Evolutionary conservation across 1,140 invertebrate genomes (phyloP).

Genomic region (Scaptodrosophila lebanonensis): DNA sequence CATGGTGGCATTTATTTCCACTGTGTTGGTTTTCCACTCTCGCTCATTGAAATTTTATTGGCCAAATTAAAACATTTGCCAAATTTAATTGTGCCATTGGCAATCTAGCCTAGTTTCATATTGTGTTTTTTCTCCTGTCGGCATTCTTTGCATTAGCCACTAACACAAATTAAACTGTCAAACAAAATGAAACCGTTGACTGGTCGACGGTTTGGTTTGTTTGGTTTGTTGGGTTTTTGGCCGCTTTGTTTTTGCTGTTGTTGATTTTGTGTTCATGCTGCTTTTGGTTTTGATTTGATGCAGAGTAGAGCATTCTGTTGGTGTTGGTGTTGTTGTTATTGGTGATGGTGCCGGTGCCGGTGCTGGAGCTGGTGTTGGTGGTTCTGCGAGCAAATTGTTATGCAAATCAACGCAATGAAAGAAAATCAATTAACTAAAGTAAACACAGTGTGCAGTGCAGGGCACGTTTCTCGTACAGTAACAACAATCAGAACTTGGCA

Average conservation of each 20-base stretch:
- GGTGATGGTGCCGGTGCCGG: neutral
- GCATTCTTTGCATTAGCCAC: neutral
- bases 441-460: constrained; percentile 37
- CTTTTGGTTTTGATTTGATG: constrained; percentile 27
- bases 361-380: constrained; percentile 3
- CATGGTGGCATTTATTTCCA: too few relatives aligned
- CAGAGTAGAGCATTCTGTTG: constrained; percentile 15
- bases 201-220: constrained; percentile 23
- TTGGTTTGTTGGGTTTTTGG: constrained; percentile 4
- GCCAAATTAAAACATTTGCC: constrained; percentile 31
- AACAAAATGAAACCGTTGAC: constrained; percentile 35
- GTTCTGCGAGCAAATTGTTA: constrained; percentile 42
- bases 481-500: constrained; percentile 20
- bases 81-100: constrained; percentile 41
- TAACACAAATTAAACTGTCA: constrained; percentile 17
- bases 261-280: too few relatives aligned
- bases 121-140: constrained; percentile 28
- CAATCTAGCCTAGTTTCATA: constrained; percentile 21
- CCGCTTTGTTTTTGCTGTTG: constrained; percentile 19
- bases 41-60: too few relatives aligned
- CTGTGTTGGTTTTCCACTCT: too few relatives aligned
- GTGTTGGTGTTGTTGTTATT: neutral
- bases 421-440: constrained; percentile 72
- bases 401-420: constrained; percentile 68
- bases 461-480: neutral